Evolutionary conservation across 2,797 vertebrate genomes (phyloP), one percentile per base, ranked within the genome.

Genomic region (Characodon lateralis): DNA sequence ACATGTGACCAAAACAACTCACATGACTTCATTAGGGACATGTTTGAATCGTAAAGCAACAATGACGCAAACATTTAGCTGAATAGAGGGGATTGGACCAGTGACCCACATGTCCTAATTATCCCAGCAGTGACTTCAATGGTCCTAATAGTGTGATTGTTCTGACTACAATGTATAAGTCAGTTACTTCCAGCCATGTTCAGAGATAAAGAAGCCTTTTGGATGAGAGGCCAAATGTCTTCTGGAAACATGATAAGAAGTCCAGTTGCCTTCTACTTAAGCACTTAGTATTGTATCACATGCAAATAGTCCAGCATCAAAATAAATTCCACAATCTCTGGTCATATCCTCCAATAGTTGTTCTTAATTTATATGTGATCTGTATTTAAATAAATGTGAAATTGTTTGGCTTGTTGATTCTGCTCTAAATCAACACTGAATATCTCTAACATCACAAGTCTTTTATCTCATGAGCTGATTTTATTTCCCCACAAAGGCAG

Each of bases 401-500:
- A 63, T 20, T 63, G 28, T 63, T 48, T 66, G 63, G 35, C 35
- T 24, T 24, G 9, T 10, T 63, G 61, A 63, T 63, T 63, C 59
- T 63, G 59, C 59, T 63, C 59, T 8, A 28, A 66, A 53, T 20
- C 51, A 53, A 53, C 51, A 20, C 5, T 20, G 20, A 53, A 39
- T 35, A 66, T 18, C 18, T 41, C 18, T 9, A 39, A 41, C 63
- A 24, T 66, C 73, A 55, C 74, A 35, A 82, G 81, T 41, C 74
- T 78, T 81, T 79, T 12, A 80, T 80, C 55, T 72, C 41, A 6
- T 0, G 16, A 66, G 13, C 55, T 51, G 68, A 56, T 43, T 71
- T 39, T 48, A 31, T 73, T 39, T 10, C 51, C 31, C 20, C 63
- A 56, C 76, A 80, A 69, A 79, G 82, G 78, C 68, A 63, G 61